Evolutionary conservation across 1,140 invertebrate species (phyloP).

Genomic region (Halictus rubicundus): DNA sequence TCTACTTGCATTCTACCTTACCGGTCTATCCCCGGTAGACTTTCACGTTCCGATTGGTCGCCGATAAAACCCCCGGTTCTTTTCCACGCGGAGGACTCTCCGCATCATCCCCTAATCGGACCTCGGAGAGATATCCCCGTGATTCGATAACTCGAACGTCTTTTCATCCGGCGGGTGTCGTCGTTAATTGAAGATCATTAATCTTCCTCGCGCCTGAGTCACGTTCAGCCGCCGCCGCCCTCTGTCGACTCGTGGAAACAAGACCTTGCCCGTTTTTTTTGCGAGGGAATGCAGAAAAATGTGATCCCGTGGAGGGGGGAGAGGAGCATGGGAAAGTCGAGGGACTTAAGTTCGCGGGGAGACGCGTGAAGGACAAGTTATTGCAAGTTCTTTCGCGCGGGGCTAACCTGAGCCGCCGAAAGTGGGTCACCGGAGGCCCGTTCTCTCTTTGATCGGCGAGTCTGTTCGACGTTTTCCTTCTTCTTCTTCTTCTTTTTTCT

Average conservation of each 20-base stretch:
- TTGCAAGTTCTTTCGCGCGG: slow-evolving; percentile 30
- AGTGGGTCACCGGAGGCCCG: slow-evolving; percentile 51
- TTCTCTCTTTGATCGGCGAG: slow-evolving; percentile 52
- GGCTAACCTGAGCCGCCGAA: slow-evolving; percentile 33
- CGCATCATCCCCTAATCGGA: no score
- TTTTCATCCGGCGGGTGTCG: neutral
- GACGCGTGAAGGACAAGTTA: slow-evolving; percentile 44
- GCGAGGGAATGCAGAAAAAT: neutral
- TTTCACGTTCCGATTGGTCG: slow-evolving; percentile 50
- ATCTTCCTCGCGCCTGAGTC: neutral
- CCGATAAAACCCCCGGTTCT: no score
- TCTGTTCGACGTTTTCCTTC: slow-evolving; percentile 7
- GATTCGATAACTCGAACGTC: no score
- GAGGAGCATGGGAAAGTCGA: neutral
- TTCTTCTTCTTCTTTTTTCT: neutral
- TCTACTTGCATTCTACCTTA: slow-evolving; percentile 71
- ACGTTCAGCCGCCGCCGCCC: neutral
- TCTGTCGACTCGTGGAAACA: neutral
- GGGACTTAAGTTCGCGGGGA: slow-evolving; percentile 1
- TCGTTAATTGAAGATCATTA: neutral
- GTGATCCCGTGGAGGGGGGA: neutral
- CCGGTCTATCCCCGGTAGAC: slow-evolving; percentile 55
- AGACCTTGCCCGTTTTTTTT: neutral
- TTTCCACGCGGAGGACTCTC: no score
- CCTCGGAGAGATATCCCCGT: no score